These are phyloP conservation scores for Zosterops pallidus DNA, from an alignment of 2,113 vertebrate species.

Conservation along the genomic window DNA sequence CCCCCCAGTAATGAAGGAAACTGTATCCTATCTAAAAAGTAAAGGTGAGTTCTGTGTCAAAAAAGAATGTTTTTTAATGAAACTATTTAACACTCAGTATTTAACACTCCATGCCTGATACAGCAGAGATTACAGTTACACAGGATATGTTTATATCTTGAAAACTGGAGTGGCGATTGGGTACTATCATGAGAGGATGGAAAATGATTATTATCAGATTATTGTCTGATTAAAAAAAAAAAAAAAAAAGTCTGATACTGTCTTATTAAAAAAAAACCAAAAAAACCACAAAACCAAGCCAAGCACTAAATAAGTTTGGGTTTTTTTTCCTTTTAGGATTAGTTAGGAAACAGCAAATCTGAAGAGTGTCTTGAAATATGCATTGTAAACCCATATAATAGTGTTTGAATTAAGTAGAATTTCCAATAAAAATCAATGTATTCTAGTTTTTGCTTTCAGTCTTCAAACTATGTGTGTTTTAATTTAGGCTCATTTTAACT, in stretches of 20 bases:
- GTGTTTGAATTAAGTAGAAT: neutral
- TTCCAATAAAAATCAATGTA: neutral
- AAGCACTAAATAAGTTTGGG: neutral
- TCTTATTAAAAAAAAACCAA: neutral
- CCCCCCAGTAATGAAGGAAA: constrained; percentile 80
- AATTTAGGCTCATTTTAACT: neutral
- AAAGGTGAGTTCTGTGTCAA: constrained; percentile 73
- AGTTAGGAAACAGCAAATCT: neutral
- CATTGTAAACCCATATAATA: accelerated
- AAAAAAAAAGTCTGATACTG: neutral
- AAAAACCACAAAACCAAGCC: neutral
- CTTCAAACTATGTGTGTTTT: neutral
- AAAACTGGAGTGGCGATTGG: neutral
- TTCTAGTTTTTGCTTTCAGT: neutral
- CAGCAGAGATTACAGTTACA: neutral
- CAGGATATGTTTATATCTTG: neutral
- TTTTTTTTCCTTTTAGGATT: neutral
- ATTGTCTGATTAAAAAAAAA: neutral
- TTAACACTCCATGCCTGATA: too few relatives aligned
- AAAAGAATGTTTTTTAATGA: neutral
- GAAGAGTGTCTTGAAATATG: neutral
- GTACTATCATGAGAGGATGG: neutral
- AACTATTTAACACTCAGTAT: neutral
- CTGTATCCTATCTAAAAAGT: constrained; percentile 78
- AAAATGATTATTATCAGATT: neutral